Conservation (phyloP, 2,797 vertebrate species). For the Lepidocolaptes lacrymiger region DNA sequence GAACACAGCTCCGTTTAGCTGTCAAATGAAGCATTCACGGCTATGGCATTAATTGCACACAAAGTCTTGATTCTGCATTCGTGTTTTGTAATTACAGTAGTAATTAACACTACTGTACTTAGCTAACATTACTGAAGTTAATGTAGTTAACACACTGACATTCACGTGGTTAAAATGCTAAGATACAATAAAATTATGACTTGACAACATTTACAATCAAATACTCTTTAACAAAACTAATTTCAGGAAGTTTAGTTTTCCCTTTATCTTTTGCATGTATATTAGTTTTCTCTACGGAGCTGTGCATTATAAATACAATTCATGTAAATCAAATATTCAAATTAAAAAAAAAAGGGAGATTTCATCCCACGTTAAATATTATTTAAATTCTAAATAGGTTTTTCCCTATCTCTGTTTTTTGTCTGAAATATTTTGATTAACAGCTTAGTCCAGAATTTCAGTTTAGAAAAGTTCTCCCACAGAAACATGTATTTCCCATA, state of each 20-base stretch:
- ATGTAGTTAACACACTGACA: background rate
- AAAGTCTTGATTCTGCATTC: background rate
- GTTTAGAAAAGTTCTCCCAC: background rate
- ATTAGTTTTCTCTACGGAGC: background rate
- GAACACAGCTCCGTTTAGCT: background rate
- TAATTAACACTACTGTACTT: background rate
- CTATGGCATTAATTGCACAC: background rate
- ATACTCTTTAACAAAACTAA: background rate
- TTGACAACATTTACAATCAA: background rate
- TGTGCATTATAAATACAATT: background rate
- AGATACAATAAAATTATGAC: background rate
- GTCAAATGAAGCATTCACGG: background rate
- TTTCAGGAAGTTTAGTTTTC: background rate
- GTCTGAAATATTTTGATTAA: background rate
- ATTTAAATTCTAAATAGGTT: background rate
- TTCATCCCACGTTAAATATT: background rate
- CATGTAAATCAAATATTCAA: accelerated
- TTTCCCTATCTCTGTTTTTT: background rate
- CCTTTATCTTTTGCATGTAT: background rate
- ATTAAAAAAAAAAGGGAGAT: background rate
- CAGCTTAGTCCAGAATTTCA: background rate
- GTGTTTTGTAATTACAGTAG: background rate
- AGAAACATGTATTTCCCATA: background rate
- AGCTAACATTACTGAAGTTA: background rate
- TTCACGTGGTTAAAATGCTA: background rate